phyloP scores from a whole-genome alignment of 2,797 vertebrate species.

The Cyprinella venusta region DNA sequence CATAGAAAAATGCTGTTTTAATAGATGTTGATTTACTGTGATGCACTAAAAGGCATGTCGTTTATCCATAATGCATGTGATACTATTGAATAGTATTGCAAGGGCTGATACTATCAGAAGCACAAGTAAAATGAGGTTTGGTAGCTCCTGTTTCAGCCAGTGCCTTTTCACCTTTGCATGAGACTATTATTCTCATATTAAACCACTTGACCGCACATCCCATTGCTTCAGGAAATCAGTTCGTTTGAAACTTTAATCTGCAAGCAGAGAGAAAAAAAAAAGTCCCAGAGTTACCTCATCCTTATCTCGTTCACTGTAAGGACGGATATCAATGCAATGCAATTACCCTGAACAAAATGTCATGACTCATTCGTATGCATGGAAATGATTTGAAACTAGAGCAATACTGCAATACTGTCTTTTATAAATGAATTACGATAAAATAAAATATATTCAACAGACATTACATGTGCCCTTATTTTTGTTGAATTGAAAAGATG shows the following conservation, averaged over 20 bases:
- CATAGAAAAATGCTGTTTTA: not conserved
- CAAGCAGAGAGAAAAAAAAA: not conserved
- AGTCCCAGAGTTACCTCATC: not conserved
- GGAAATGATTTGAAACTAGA: conserved; percentile 56
- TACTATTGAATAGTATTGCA: conserved; percentile 12
- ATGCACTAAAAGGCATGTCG: not conserved
- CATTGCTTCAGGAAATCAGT: conserved; percentile 11
- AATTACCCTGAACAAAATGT: conserved; percentile 61
- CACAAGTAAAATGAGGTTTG: not conserved
- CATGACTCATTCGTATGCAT: conserved; percentile 61
- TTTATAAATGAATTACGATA: conserved; percentile 61
- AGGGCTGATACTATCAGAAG: conserved; percentile 16
- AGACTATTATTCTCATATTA: conserved; percentile 29
- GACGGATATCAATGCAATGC: conserved; percentile 63
- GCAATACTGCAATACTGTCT: conserved; percentile 68
- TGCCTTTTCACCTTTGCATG: conserved; percentile 60
- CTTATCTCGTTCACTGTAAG: conserved; percentile 58
- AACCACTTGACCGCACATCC: not conserved
- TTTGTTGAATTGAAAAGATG: conserved; percentile 3
- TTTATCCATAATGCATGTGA: conserved; percentile 7
- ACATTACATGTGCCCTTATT: not conserved
- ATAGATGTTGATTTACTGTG: conserved; percentile 4
- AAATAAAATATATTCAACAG: conserved; percentile 64
- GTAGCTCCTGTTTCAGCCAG: conserved; percentile 24
- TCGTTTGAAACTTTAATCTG: conserved; percentile 22